Evolutionary conservation across 2,888 invertebrate genomes (phyloP).

Genomic region (Drosophila emarginata): DNA sequence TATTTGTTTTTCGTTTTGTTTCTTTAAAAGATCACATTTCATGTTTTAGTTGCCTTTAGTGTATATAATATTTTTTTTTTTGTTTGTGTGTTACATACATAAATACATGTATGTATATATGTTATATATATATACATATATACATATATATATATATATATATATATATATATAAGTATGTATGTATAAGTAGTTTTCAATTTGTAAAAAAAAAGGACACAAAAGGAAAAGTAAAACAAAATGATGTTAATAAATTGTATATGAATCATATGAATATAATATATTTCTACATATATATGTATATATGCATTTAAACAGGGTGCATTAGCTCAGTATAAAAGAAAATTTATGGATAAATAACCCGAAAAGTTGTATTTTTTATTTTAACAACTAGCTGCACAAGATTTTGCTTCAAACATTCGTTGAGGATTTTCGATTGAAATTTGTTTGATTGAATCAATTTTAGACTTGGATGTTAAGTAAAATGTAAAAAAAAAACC

Average conservation of each 20-base stretch:
- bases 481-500: too few species aligned
- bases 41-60: constrained; percentile 77
- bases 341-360: too few species aligned
- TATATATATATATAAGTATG: constrained; percentile 47
- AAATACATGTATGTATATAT: constrained; percentile 65
- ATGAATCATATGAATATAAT: background rate
- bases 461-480: too few species aligned
- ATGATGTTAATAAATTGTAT: background rate
- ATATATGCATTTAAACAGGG: background rate
- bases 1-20: constrained; percentile 53
- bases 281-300: background rate
- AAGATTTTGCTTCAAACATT: too few species aligned
- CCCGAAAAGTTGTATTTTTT: too few species aligned
- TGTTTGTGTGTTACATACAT: constrained; percentile 38
- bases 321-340: background rate
- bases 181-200: constrained; percentile 60
- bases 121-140: too few species aligned
- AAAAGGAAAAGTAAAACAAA: constrained; percentile 1
- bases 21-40: constrained; percentile 82
- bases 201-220: constrained; percentile 45
- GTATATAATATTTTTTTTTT: constrained; percentile 54
- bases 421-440: too few species aligned
- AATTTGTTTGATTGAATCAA: too few species aligned
- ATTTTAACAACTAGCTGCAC: too few species aligned
- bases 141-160: constrained; percentile 55